Base-by-base conservation (phyloP, 2,113 vertebrate species). In the Chaetorhynchus papuensis region DNA sequence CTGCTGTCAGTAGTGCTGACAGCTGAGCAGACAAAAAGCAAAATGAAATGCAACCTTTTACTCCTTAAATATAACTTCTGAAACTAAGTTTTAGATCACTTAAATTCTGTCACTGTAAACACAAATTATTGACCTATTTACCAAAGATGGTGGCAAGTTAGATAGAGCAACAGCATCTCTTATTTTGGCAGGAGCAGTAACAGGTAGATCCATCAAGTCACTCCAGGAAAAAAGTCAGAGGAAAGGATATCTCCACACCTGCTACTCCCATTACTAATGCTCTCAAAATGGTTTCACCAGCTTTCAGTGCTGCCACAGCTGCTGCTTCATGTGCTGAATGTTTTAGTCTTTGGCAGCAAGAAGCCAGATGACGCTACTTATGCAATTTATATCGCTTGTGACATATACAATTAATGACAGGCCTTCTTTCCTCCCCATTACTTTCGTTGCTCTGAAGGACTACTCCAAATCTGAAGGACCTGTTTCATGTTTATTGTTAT, bases 181-280 rank as follows among this genome's bases (percentile, higher is more conserved):
- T 88, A 63, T 66, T 86, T 86, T 74, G 78, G 84, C 85, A 93
- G 75, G 42, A 80, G 20, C 44, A 45, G 60, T 90, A 91, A 47
- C 87, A 91, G 78, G 81, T 83, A 95, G 75, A 94, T 94, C 75
- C 22, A 76, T 91, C 68, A 94, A 95, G 76, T 28, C 70, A 63
- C 42, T 76, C 54, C 50, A 74, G 87, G 59, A 87, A 91, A 66
- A 19, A 83, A 90, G 59, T 64, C 70, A 87, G 61, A 37, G 18
- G 28, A 60, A 91, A 91, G 33, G 47, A 80, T 59, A 54, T 77
- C 71, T 91, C 70, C 75, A 79, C 66, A 90, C n/a, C 93, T 94
- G 94, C 84, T 88, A 39, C 78, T 91, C 41, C 52, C 59, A 47
- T 65, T 89, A 76, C 61, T 80, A 70, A 80, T 52, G 33, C 15